Evolutionary conservation across 2,888 invertebrate species (phyloP), one percentile per base, ranked within the genome.

Genomic region (Pollenia angustigena): DNA sequence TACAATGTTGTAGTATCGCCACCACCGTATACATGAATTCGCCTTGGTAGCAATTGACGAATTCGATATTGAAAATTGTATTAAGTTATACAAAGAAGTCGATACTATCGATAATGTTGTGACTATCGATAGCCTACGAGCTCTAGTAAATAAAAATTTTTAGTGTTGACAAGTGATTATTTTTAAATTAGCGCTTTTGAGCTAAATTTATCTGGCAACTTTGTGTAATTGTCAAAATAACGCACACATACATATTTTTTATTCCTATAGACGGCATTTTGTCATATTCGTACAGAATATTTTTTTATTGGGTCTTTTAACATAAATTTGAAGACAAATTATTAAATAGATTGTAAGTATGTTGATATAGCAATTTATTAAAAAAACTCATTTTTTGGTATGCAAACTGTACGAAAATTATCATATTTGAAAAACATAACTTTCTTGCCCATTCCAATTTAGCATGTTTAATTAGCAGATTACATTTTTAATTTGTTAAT

Each of bases 201-300:
- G 8, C 4, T 12, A 75, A 50, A 42, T 50, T 52, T 32, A 18
- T 32, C 44, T 50, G 74, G 74, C 50, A 60, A 18, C 54, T n/a
- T 32, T 12, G 7, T 9, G 14, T 11, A 44, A 1, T n/a, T 74
- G 81, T 81, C 81, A 81, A 81, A 56, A 81, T 32, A 75, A 58
- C 42, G 42, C 66, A 60, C 76, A 80, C 78, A 85, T 81, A 85
- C 68, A 78, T 50, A 80, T 68, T 85, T 81, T 81, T 68, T 76
- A 54, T 58, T 64, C 62, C 18, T 64, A 16, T 48, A 18, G 71
- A 74, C 74, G 40, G 82, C 79, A 58, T 75, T 79, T 79, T 54
- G 16, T 74, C 14, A 50, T 58, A 85, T 72, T 74, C 52, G 54
- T 68, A 48, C 56, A 56, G 48, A 52, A 23, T 44, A 71, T 60